These are phyloP conservation scores for Sycobia sp. DNA, from an alignment of 1,140 invertebrate genomes.

Conservation along the genomic window DNA sequence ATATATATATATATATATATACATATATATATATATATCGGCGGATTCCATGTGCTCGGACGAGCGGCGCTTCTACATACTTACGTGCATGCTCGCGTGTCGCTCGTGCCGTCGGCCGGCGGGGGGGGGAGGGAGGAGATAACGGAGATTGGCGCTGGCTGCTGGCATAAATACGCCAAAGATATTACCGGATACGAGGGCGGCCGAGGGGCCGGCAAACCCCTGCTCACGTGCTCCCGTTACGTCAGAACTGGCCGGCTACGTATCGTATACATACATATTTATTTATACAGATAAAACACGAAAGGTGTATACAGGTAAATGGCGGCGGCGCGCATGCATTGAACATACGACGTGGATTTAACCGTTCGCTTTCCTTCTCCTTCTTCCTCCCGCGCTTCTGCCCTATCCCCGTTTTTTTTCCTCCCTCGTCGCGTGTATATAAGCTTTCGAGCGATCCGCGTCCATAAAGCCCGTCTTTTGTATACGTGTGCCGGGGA, in stretches of 20 bases:
- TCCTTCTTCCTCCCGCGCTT: no score
- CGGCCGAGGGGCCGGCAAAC: neutral
- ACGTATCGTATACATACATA: slow-evolving; percentile 17
- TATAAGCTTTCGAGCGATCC: slow-evolving; percentile 1
- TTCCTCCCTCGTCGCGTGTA: no score
- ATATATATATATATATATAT: no score
- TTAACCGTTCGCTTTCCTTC: neutral
- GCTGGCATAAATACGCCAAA: slow-evolving; percentile 40
- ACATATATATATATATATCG: no score
- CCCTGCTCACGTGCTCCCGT: slow-evolving; percentile 37
- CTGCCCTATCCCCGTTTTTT: no score
- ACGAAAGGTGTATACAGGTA: no score
- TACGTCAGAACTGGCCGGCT: slow-evolving; percentile 19
- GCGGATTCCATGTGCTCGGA: no score
- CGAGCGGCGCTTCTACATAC: no score
- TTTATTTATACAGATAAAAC: no score
- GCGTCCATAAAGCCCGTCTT: neutral
- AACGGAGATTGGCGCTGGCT: neutral
- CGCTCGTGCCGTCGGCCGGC: no score
- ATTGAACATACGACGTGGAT: neutral
- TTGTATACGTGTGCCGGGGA: no score
- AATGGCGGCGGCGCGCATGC: slow-evolving; percentile 6
- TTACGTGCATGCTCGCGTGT: no score
- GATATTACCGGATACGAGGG: slow-evolving; percentile 14
- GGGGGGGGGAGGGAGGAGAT: neutral